A percentile compares a stretch with the other conserved stretches of the same genome.
phyloP scores from a whole-genome alignment of 2,797 vertebrate genomes.

The Sebastes oblongus region DNA sequence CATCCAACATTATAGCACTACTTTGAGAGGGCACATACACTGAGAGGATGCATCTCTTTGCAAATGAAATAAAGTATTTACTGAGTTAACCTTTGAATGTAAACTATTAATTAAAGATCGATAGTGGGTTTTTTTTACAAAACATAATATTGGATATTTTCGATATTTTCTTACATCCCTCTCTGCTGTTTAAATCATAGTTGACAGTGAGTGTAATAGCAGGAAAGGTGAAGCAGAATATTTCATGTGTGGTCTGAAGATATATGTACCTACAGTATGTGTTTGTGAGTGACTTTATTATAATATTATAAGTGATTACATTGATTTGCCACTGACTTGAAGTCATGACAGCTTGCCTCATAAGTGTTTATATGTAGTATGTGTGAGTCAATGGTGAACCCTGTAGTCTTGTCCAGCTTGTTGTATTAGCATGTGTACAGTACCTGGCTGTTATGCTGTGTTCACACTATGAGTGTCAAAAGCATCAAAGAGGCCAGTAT shows the following conservation, averaged over 20 bases:
- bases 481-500: too few species aligned
- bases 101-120: too few species aligned
- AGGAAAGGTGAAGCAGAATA: neutral
- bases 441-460: neutral
- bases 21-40: too few species aligned
- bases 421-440: neutral
- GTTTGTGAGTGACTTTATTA: neutral
- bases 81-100: too few species aligned
- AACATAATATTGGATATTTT: too few species aligned
- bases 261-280: neutral
- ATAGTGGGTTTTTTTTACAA: too few species aligned
- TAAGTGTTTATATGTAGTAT: neutral
- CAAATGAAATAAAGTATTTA: too few species aligned
- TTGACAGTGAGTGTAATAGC: neutral
- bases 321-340: neutral
- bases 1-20: too few species aligned
- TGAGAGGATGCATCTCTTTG: too few species aligned
- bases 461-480: too few species aligned
- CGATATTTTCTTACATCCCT: too few species aligned
- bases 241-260: neutral
- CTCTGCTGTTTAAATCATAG: neutral
- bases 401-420: conserved; percentile 1
- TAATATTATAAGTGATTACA: neutral
- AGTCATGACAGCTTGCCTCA: neutral
- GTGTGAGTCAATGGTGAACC: neutral